phyloP scores from a whole-genome alignment of 2,888 invertebrate species.

The Xiphydria camelus region DNA sequence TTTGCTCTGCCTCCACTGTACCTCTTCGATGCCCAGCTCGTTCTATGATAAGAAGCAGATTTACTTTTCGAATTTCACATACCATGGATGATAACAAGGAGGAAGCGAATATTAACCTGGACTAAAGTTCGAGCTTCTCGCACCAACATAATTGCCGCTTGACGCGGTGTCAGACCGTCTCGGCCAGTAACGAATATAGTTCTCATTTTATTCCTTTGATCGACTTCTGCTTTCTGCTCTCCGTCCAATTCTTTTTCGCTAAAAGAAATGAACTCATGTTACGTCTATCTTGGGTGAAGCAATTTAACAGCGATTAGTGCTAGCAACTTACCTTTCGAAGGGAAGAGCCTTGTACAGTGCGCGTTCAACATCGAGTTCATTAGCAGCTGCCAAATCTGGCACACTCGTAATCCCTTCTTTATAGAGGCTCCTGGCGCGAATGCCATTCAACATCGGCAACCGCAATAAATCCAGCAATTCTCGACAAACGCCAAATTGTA shows the following conservation, averaged over 20 bases:
- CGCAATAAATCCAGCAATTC: constrained; percentile 91
- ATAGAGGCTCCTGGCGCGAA: constrained; percentile 81
- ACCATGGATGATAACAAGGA: too few relatives aligned
- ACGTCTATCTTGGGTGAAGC: too few relatives aligned
- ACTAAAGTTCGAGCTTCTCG: constrained; percentile 74
- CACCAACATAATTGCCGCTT: constrained; percentile 80
- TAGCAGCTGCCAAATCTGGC: constrained; percentile 76
- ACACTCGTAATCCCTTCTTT: constrained; percentile 80
- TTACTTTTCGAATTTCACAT: too few relatives aligned
- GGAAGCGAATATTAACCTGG: too few relatives aligned
- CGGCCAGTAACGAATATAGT: constrained; percentile 80
- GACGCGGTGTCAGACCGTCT: constrained; percentile 76
- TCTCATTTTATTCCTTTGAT: constrained; percentile 70
- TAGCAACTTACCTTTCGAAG: constrained; percentile 78
- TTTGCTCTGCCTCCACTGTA: constrained; percentile 64
- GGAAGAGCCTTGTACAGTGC: constrained; percentile 78
- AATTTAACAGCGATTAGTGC: too few relatives aligned
- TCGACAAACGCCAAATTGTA: constrained; percentile 91
- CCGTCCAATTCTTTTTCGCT: constrained; percentile 73
- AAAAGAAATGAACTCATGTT: too few relatives aligned
- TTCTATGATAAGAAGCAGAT: constrained; percentile 59
- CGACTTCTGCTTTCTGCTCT: constrained; percentile 68
- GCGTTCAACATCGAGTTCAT: constrained; percentile 71
- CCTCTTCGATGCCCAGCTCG: constrained; percentile 73
- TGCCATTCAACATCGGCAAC: constrained; percentile 79